A percentile compares a stretch with the other conserved stretches of the same genome.
phyloP scores from a whole-genome alignment of 2,888 invertebrate genomes.

The Eupithecia inturbata region DNA sequence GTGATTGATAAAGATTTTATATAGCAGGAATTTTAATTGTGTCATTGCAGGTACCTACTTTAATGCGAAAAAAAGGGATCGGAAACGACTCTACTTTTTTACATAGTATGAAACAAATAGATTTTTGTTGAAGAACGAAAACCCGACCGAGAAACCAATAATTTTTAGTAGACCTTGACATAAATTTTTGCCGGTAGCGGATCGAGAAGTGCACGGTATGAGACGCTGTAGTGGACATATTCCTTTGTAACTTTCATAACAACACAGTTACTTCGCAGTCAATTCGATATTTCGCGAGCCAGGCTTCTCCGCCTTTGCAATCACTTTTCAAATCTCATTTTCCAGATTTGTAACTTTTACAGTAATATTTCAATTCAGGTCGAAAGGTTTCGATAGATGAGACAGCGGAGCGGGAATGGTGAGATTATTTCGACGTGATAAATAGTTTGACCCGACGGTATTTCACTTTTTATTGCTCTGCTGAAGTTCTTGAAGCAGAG shows the following conservation, averaged over 20 bases:
- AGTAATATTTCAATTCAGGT: constrained; percentile 61
- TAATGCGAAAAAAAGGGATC: not conserved
- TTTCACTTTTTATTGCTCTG: constrained; percentile 34
- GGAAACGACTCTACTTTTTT: not conserved
- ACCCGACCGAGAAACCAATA: not conserved
- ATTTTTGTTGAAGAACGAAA: not conserved
- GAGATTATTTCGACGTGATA: constrained; percentile 27
- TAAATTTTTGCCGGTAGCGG: not conserved
- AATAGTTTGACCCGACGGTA: constrained; percentile 29
- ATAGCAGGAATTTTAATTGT: not conserved
- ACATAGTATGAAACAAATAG: not conserved
- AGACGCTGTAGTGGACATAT: not conserved
- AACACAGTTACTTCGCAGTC: constrained; percentile 39
- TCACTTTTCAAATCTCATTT: constrained; percentile 61
- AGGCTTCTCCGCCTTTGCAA: constrained; percentile 50
- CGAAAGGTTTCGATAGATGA: constrained; percentile 62
- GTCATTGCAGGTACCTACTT: not conserved
- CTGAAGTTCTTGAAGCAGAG: constrained; percentile 18
- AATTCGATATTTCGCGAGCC: constrained; percentile 55
- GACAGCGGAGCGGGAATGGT: constrained; percentile 40
- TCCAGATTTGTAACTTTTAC: constrained; percentile 55
- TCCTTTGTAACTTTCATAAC: constrained; percentile 35
- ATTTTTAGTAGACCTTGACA: not conserved
- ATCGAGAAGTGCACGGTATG: not conserved
- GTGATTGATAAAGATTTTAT: too few species aligned